Evolutionary conservation across 2,797 vertebrate species (phyloP).

Genomic region (Gorsachius magnificus): DNA sequence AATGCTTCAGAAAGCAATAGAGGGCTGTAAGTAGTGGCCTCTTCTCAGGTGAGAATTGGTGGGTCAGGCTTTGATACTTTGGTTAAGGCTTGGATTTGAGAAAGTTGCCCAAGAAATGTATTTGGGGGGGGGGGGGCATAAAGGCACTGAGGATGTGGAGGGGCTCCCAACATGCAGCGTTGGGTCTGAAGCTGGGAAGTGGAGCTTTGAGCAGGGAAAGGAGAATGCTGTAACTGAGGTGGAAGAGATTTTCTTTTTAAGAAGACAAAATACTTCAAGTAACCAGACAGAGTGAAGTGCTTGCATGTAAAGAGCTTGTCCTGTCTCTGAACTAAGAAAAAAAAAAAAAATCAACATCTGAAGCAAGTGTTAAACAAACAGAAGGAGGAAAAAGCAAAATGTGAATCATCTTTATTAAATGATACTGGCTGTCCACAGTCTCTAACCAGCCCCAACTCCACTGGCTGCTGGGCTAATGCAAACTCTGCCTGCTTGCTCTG

Average conservation of each 20-base stretch:
- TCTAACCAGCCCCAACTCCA: not conserved
- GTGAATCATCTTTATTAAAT: not conserved
- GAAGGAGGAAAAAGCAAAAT: not conserved
- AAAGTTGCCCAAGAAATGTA: not conserved
- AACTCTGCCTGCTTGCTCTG: accelerated
- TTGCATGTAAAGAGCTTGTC: not conserved
- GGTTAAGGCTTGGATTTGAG: not conserved
- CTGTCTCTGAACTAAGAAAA: not conserved
- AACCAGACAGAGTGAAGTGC: not conserved
- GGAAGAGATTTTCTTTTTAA: not conserved
- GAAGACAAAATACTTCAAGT: not conserved
- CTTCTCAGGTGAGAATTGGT: not conserved
- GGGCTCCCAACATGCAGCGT: not conserved
- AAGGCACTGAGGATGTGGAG: not conserved
- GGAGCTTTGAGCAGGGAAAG: not conserved
- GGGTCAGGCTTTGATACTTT: not conserved
- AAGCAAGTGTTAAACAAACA: not conserved
- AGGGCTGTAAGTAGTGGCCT: not conserved
- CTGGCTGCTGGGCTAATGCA: not conserved
- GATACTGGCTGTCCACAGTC: not conserved
- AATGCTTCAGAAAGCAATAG: not conserved
- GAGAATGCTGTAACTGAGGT: not conserved
- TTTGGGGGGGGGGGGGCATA: not conserved
- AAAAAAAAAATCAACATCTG: not conserved
- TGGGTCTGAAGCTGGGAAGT: not conserved